Percentiles rank a stretch among this genome's conserved stretches.
phyloP scores from a whole-genome alignment of 2,113 vertebrate genomes.

The Zootoca vivipara region DNA sequence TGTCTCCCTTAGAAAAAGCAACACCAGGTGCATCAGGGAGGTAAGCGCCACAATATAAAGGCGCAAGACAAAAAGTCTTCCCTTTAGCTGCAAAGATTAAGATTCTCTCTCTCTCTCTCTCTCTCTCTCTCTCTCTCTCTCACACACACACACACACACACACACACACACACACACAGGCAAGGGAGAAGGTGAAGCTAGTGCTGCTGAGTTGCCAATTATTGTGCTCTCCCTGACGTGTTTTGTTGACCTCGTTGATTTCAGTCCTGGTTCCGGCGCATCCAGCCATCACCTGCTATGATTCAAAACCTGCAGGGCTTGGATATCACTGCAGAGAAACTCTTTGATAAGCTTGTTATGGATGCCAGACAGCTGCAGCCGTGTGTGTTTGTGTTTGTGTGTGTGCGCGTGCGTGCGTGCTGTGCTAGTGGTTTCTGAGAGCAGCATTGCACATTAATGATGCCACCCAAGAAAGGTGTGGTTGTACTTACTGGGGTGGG shows the following conservation, averaged over 20 bases:
- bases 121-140: slow-evolving; percentile 12
- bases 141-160: slow-evolving; percentile 43
- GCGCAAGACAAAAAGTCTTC: not conserved
- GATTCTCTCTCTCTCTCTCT: slow-evolving; percentile 29
- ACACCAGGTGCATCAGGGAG: not conserved
- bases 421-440: slow-evolving; percentile 11
- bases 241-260: slow-evolving; percentile 80
- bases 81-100: not conserved
- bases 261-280: slow-evolving; percentile 72
- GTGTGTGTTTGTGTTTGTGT: slow-evolving; percentile 42
- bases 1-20: not conserved
- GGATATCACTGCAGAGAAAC: slow-evolving; percentile 68
- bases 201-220: slow-evolving; percentile 72
- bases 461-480: slow-evolving; percentile 53
- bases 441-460: slow-evolving; percentile 64
- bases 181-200: slow-evolving; percentile 48
- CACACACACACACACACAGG: slow-evolving; percentile 45
- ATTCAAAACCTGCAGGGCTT: slow-evolving; percentile 76
- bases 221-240: slow-evolving; percentile 67
- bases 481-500: slow-evolving; percentile 6
- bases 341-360: slow-evolving; percentile 77
- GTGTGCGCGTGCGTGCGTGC: slow-evolving; percentile 40
- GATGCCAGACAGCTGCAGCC: slow-evolving; percentile 67
- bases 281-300: slow-evolving; percentile 74
- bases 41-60: not conserved